Conservation (phyloP, 2,113 vertebrate species). For the Rhegmatorhina hoffmannsi region DNA sequence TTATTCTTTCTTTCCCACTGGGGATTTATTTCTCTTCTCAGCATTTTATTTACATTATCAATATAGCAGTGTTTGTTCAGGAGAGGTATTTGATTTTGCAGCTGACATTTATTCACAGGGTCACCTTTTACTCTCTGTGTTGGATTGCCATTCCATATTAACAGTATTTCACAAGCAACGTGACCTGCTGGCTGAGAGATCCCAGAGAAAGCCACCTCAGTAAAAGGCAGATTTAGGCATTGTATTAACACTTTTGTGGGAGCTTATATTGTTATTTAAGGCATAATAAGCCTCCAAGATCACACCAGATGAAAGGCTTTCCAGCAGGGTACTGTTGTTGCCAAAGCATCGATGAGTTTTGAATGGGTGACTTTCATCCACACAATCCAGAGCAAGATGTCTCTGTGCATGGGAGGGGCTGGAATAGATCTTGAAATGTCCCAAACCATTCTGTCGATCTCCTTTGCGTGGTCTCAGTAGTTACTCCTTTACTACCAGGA, state of each 20-base stretch:
- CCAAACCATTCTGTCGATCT: not conserved
- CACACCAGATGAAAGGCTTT: not conserved
- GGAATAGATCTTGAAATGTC: not conserved
- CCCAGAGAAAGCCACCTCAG: not conserved
- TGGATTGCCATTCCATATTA: not conserved
- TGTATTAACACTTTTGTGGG: not conserved
- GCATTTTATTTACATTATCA: not conserved
- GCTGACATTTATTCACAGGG: constrained; percentile 24
- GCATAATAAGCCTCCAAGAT: not conserved
- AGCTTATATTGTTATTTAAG: not conserved
- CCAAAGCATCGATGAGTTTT: not conserved
- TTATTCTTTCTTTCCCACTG: not conserved
- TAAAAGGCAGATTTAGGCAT: not conserved
- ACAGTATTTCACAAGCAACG: fast-evolving
- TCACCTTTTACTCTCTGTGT: not conserved
- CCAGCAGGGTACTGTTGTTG: not conserved
- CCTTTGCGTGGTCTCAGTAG: not conserved
- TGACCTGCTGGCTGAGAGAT: not conserved
- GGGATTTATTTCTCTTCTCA: not conserved
- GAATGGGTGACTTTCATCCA: not conserved
- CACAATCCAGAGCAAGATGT: not conserved
- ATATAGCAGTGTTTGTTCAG: constrained; percentile 11
- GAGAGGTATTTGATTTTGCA: constrained; percentile 19
- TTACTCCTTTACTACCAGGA: constrained; percentile 37
- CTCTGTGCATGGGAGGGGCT: not conserved